A percentile compares a stretch with the other conserved stretches of the same genome.
These are phyloP conservation scores for Diacarnus erythraeanus DNA, from an alignment of 37 sponge, comb jelly and placozoan genomes.

Conservation along the genomic window DNA sequence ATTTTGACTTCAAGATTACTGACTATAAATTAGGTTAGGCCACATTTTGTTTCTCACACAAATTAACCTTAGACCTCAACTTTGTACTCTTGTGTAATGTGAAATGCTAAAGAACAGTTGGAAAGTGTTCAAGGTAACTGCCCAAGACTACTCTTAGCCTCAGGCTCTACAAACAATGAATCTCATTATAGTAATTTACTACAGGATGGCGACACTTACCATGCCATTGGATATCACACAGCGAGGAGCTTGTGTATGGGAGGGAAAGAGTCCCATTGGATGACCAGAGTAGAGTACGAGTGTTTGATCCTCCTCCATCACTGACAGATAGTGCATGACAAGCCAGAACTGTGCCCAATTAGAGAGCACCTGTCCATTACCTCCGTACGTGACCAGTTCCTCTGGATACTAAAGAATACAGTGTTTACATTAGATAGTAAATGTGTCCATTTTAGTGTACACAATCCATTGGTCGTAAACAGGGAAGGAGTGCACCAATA, in stretches of 20 bases:
- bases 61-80: too few relatives aligned
- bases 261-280: conserved; percentile 96
- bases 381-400: conserved; percentile 98
- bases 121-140: background rate
- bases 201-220: conserved; percentile 68
- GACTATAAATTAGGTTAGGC: too few relatives aligned
- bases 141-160: background rate
- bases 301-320: conserved; percentile 93
- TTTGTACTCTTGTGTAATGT: too few relatives aligned
- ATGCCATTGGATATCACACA: conserved; percentile 96
- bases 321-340: conserved; percentile 89
- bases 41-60: too few relatives aligned
- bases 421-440: background rate
- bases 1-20: background rate
- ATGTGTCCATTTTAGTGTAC: background rate
- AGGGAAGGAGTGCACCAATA: too few relatives aligned
- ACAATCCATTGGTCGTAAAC: background rate
- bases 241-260: conserved; percentile 77
- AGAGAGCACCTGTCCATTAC: conserved; percentile 98
- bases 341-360: conserved; percentile 99
- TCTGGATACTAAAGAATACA: conserved; percentile 78
- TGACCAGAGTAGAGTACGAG: conserved; percentile 98
- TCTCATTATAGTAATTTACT: background rate
- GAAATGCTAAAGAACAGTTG: background rate
- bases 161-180: background rate